Conservation (phyloP, 2,113 vertebrate genomes). For the Cacatua alba region DNA sequence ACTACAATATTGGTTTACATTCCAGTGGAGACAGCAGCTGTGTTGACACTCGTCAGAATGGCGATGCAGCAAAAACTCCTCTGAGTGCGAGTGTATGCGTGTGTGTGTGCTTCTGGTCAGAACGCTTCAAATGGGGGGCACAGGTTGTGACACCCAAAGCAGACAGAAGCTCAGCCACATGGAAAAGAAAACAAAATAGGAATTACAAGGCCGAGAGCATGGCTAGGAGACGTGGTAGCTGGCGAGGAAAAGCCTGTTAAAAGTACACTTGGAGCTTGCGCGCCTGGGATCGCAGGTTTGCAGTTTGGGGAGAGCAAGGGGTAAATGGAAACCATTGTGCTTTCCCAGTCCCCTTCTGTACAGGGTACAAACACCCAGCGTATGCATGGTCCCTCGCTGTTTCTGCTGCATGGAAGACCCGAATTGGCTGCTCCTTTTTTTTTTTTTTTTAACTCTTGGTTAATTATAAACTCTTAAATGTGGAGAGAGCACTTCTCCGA, state of each 20-base stretch:
- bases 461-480: constrained; percentile 33
- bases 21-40: constrained; percentile 79
- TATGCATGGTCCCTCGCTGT: rapidly evolving
- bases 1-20: constrained; percentile 80
- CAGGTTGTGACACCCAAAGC: background rate
- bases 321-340: background rate
- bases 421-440: background rate
- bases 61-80: background rate
- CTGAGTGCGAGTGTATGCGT: background rate
- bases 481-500: background rate
- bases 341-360: background rate
- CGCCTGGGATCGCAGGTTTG: background rate
- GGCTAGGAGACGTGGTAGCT: background rate
- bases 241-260: background rate
- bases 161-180: constrained; percentile 19
- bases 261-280: constrained; percentile 10
- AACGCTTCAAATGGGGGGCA: constrained; percentile 45
- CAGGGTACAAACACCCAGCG: background rate
- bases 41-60: constrained; percentile 75
- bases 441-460: background rate
- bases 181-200: constrained; percentile 56
- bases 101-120: constrained; percentile 35
- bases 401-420: rapidly evolving
- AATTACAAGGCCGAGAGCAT: background rate
- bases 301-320: background rate